A percentile compares a stretch with the other conserved stretches of the same genome.
These are phyloP conservation scores for Synanthedon formicaeformis DNA, from an alignment of 2,888 invertebrate genomes.

Conservation along the genomic window DNA sequence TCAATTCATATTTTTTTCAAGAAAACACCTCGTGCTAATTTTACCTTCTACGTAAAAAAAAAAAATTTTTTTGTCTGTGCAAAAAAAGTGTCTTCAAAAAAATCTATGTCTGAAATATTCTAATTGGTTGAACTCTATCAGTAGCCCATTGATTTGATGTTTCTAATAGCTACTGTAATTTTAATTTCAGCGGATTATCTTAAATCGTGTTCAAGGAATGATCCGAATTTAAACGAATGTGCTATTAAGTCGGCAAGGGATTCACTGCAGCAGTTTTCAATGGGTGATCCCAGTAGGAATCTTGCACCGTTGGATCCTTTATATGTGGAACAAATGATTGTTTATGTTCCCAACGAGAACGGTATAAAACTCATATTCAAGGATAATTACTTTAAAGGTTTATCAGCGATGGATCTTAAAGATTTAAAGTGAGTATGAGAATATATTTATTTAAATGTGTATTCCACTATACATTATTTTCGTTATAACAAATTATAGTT, in stretches of 20 bases:
- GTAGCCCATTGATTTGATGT: too few species aligned
- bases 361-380: conserved; percentile 38
- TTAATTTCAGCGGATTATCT: conserved; percentile 32
- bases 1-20: too few species aligned
- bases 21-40: too few species aligned
- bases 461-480: too few species aligned
- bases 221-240: conserved; percentile 42
- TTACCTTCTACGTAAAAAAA: too few species aligned
- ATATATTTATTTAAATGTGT: neutral
- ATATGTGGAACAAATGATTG: conserved; percentile 35
- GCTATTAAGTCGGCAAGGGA: conserved; percentile 36
- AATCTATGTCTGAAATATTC: too few species aligned
- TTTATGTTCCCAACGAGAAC: conserved; percentile 40
- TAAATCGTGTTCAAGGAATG: conserved; percentile 37
- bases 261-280: conserved; percentile 31
- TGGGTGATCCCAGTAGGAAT: conserved; percentile 30
- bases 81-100: too few species aligned
- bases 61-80: too few species aligned
- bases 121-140: too few species aligned
- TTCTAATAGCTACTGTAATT: too few species aligned
- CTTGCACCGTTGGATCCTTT: conserved; percentile 36
- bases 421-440: conserved; percentile 28
- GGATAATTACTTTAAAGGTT: conserved; percentile 39
- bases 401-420: conserved; percentile 31
- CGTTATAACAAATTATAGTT: neutral